Base-by-base conservation (phyloP, 2,113 vertebrate genomes). In the Zosterops japonicus region DNA sequence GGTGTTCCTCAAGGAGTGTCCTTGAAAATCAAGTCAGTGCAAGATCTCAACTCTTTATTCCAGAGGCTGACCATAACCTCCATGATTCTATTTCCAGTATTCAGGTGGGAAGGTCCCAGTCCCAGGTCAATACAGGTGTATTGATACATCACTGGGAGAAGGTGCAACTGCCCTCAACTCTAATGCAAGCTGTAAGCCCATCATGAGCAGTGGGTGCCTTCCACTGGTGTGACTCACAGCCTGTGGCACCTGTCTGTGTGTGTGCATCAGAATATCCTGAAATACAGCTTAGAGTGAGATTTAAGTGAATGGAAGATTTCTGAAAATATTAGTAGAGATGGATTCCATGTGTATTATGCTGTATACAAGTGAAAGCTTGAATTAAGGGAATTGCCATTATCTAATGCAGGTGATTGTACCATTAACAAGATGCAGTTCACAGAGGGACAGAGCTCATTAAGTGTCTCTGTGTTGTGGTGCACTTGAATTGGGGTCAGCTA, bases 1-100 rank as follows among this genome's bases (percentile, higher is more conserved):
- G 99, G 99, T 53, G 98, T 99, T 47, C 99, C 99, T 4, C 99
- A 99, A 96, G 99, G 99, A 19, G 98, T 99, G 65, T 99, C 99
- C 39, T 97, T 99, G 95, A 99, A 99, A 98, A 98, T 99, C 98
- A 99, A 99, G 99, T 99, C 97, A 98, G 99, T 96, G 27, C 55
- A 65, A 76, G n/a, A 71, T 76, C 44, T 65, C 69, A 82, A 8
- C 61, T 87, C 9, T 27, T 35, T 42, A 21, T 52, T 88, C 33
- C 71, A 90, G 56, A 81, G 49, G n/a, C 83, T 89, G 69, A 79
- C 9, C 17, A 5, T 87, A 89, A 83, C 52, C 36, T 80, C 33
- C n/a, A 2, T 78, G 27, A 14, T 80, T 78, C 47, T 75, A 0
- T 83, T 90, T 55, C 55, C 41, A 28, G 1, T 53, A 24, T 65